A percentile compares a stretch with the other conserved stretches of the same genome.
These are phyloP conservation scores for Sebastes alutus DNA, from an alignment of 2,797 vertebrate genomes.

Conservation along the genomic window DNA sequence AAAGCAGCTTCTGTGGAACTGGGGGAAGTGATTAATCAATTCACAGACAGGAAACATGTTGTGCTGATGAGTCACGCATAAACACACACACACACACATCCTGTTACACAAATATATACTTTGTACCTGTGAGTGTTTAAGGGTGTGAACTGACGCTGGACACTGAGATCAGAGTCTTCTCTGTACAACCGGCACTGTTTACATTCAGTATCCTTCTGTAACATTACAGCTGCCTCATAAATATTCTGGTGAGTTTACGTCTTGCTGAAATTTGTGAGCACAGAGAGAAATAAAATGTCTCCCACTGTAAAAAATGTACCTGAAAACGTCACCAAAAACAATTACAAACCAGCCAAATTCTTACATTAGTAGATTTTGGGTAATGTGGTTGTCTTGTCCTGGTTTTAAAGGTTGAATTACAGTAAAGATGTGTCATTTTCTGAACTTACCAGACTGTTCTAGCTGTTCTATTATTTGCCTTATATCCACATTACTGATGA, in stretches of 20 bases:
- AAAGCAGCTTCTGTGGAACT: slow-evolving; percentile 31
- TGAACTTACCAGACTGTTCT: no score
- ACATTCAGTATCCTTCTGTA: not conserved
- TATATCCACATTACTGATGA: no score
- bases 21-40: slow-evolving; percentile 69
- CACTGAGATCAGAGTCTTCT: not conserved
- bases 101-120: slow-evolving; percentile 4
- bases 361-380: no score
- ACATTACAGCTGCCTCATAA: not conserved
- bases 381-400: no score
- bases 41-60: slow-evolving; percentile 67
- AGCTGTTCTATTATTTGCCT: no score
- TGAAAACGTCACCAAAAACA: not conserved
- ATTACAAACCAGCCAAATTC: not conserved
- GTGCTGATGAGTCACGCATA: slow-evolving; percentile 62
- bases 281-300: not conserved
- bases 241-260: not conserved
- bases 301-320: no score
- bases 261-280: not conserved
- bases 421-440: no score
- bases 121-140: slow-evolving; percentile 60
- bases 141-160: slow-evolving; percentile 21
- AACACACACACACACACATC: slow-evolving; percentile 28
- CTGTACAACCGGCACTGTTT: not conserved
- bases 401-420: no score